Base-by-base conservation (phyloP, 1,140 invertebrate genomes). In the Dendrolimus punctatus region DNA sequence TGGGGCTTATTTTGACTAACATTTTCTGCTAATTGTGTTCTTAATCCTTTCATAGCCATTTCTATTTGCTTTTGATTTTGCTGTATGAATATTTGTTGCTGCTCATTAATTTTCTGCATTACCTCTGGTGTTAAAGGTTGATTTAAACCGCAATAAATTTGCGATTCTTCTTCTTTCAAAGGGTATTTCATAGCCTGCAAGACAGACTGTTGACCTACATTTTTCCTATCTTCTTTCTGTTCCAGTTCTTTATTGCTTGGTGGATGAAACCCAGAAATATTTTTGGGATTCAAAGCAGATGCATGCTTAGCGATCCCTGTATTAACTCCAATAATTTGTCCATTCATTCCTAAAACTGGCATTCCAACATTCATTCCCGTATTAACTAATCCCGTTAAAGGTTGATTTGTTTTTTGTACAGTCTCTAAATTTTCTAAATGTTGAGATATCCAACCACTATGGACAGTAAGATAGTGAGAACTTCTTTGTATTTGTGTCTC, bases 51-150 rank as follows among this genome's bases (percentile, higher is more conserved):
- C 79, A 84, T 87, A 5, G 87, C 81, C 62, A 83, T 73, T 63
- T 88, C 85, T 53, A 88, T 88, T 59, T 88, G 87, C 60, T 88
- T 88, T 58, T 88, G 85, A 66, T 88, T 88, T 58, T 87, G 84
- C 60, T 88, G 87, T 56, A 88, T 88, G 50, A 88, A 89, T 53
- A 90, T 81, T 64, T 90, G 90, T 59, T 90, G 89, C 46, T 90
- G 90, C 57, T 87, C 76, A 60, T 90, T 90, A 47, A 90, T 88
- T 68, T 89, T 88, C 64, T 90, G 89, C 73, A 90, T 88, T 7
- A 89, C 87, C 65, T 88, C 87, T 7, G 87, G 87, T 8, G 87
- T 87, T n/a, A 88, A 59, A 5, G 84, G 72, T 60, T 86, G 83
- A 53, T 86, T 86, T 6, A 86, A 59, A 5, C 83, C 83, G 51